Percentiles rank a stretch among this genome's conserved stretches.
These are phyloP conservation scores for Botrylloides violaceus DNA, from an alignment of 23 tunicate genomes.

Conservation along the genomic window DNA sequence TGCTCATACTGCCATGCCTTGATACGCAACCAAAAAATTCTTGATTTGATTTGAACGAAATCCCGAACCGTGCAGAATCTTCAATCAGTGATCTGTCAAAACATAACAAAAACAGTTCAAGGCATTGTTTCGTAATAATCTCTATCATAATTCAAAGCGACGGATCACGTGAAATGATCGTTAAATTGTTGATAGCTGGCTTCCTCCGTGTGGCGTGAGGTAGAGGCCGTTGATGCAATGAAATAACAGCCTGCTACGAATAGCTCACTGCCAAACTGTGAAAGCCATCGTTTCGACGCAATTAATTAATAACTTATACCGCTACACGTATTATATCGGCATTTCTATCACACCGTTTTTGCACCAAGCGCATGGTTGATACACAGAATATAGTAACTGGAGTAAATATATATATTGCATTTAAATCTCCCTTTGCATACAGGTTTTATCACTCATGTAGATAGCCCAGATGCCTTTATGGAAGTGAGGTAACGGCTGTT, in stretches of 20 bases:
- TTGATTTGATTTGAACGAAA: too few relatives aligned
- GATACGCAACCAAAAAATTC: conserved; percentile 6
- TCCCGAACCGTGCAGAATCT: too few relatives aligned
- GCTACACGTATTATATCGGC: too few relatives aligned
- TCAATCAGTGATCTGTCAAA: too few relatives aligned
- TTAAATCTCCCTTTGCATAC: neutral
- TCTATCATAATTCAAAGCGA: neutral
- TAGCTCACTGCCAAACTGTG: conserved; percentile 56
- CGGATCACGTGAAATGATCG: neutral
- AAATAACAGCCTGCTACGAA: conserved; percentile 67
- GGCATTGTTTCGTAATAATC: neutral
- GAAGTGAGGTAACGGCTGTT: conserved; percentile 97
- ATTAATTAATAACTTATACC: conserved; percentile 11
- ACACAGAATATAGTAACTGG: neutral
- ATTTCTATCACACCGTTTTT: neutral
- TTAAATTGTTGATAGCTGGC: conserved; percentile 11
- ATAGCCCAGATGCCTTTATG: conserved; percentile 16
- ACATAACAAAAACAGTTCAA: neutral
- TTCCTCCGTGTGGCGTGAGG: conserved; percentile 40
- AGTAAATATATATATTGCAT: neutral
- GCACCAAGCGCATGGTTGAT: neutral
- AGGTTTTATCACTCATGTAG: neutral
- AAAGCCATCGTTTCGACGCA: conserved; percentile 8
- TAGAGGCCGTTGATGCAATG: conserved; percentile 35
- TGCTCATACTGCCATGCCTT: conserved; percentile 85